Evolutionary conservation across 2,113 vertebrate genomes (phyloP).

Genomic region (Dissostichus mawsoni): DNA sequence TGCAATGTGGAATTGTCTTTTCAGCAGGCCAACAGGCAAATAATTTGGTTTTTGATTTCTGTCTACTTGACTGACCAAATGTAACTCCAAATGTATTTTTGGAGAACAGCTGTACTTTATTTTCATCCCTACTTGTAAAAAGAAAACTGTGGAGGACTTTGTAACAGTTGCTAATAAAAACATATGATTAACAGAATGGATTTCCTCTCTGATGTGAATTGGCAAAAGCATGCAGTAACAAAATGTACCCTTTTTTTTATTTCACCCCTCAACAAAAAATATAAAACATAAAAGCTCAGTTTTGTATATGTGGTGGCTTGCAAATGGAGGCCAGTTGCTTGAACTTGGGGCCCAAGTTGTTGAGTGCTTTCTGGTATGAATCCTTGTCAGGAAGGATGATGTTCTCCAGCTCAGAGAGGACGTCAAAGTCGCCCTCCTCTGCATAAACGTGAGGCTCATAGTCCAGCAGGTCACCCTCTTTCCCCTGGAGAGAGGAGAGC

Average conservation of each 20-base stretch:
- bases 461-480: constrained; percentile 13
- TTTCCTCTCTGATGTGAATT: background rate
- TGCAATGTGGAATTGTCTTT: constrained; percentile 26
- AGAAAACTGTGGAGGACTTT: constrained; percentile 45
- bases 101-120: constrained; percentile 28
- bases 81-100: constrained; percentile 19
- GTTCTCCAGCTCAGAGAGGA: constrained; percentile 35
- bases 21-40: constrained; percentile 16
- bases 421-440: constrained; percentile 40
- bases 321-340: constrained; percentile 59
- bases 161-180: constrained; percentile 70
- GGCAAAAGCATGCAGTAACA: background rate
- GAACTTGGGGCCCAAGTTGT: constrained; percentile 52
- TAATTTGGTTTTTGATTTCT: background rate
- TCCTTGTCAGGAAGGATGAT: constrained; percentile 31
- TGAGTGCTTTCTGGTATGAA: constrained; percentile 8
- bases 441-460: constrained; percentile 45
- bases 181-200: constrained; percentile 1
- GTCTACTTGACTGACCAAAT: constrained; percentile 21
- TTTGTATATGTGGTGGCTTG: background rate
- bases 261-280: background rate
- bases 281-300: background rate
- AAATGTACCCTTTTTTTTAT: background rate
- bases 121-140: constrained; percentile 21
- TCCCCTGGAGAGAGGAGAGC: constrained; percentile 14